Evolutionary conservation across 2,888 invertebrate species (phyloP), one percentile per base, ranked within the genome.

Genomic region (Endotricha flammealis): DNA sequence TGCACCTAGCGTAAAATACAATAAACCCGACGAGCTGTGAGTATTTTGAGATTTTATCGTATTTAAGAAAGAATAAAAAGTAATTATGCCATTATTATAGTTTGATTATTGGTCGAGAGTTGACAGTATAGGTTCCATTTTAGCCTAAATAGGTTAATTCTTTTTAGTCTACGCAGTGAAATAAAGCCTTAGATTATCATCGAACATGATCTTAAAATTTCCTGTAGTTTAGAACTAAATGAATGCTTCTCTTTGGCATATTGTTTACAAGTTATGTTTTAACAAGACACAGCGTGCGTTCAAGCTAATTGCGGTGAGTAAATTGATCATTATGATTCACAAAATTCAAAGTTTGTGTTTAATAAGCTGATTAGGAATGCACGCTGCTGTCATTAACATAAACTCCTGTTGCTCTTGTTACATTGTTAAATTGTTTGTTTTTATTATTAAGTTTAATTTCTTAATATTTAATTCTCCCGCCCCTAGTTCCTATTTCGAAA

Each of bases 1-100:
- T 85, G 85, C 86, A 86, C 86, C 77, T 86, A 86, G 85, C 75
- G 76, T 80, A 71, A 72, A 76, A 77, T 76, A 82, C 78, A 83
- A 85, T 85, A 83, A 85, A 83, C 76, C 85, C 79, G 82, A 86
- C 66, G 86, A 86, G 85, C 86, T 86, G 86, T 86, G 86, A 86
- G 76, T 76, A 82, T 83, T 86, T 82, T 83, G 86, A 86, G 85
- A 85, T 86, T 85, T 86, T 85, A 86, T 83, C 85, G 82, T 85
- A 79, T 73, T 72, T 77, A 83, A 83, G 82, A 71, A 59, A 65
- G 10, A 64, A 72, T 66, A 60, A 69, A 65, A 64, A 48, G 53
- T 67, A 65, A 65, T 68, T 62, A 64, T 56, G 69, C 64, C 44
- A 58, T 79, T 78, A 44, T 44, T 47, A 47, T 47, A 76, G 70